A percentile compares a stretch with the other conserved stretches of the same genome.
These are phyloP conservation scores for Itoplectis maculator DNA, from an alignment of 2,888 invertebrate genomes.

Conservation along the genomic window DNA sequence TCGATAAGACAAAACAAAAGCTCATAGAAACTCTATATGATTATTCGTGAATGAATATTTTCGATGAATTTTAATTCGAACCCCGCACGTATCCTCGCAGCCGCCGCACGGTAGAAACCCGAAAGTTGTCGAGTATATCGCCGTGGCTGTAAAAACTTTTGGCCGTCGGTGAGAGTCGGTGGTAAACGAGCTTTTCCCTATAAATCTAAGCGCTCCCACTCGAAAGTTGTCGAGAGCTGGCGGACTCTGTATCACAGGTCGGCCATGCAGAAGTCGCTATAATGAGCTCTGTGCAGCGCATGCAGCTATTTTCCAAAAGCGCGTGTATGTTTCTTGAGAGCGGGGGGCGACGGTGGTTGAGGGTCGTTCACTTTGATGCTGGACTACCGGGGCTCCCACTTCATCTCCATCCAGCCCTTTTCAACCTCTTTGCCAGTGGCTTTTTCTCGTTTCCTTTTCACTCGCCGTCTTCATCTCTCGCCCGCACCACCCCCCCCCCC, in stretches of 20 bases:
- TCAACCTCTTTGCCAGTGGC: slow-evolving; percentile 16
- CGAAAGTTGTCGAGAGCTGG: neutral
- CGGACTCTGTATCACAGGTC: neutral
- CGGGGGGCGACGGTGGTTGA: neutral
- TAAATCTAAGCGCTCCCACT: neutral
- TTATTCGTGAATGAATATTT: no score
- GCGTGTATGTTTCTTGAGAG: neutral
- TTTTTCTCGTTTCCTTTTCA: slow-evolving; percentile 7
- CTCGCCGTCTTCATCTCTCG: slow-evolving; percentile 26
- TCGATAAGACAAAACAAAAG: no score
- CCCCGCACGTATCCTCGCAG: no score
- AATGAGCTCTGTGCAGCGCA: slow-evolving; percentile 1
- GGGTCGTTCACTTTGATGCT: slow-evolving; percentile 49
- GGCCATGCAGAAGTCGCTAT: slow-evolving; percentile 3
- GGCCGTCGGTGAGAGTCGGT: neutral
- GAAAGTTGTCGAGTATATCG: no score
- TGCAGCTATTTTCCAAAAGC: slow-evolving; percentile 1
- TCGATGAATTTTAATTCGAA: no score
- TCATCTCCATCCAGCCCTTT: slow-evolving; percentile 23
- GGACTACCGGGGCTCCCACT: slow-evolving; percentile 45
- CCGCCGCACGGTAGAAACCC: no score
- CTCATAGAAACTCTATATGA: no score
- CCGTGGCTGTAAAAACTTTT: no score
- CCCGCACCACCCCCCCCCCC: slow-evolving; percentile 24
- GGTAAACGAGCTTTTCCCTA: neutral